Base-by-base conservation (phyloP, 1,140 invertebrate species). In the Danaus melanippus region DNA sequence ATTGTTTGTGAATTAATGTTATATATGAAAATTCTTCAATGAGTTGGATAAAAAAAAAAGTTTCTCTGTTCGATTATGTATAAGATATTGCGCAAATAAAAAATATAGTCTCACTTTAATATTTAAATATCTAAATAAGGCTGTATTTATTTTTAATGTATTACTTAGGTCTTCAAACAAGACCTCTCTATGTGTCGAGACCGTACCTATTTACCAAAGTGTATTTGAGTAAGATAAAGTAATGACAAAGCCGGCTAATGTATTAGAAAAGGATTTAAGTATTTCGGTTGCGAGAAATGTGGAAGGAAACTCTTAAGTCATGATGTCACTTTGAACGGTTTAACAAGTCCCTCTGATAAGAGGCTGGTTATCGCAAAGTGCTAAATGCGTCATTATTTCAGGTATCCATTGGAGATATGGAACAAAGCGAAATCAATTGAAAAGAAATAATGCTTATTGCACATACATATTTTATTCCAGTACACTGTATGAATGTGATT, bases 271-370 rank as follows among this genome's bases (percentile, higher is more conserved):
- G 32, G 21, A 51, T 46, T 46, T 21, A 39, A 46, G 15, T 50
- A 12, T 42, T 57, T 51, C 42, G 7, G 21, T 42, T 21, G 50
- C 42, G 46, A 50, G 46, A 50, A 58, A 49, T 47, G 45, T 40
- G 56, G 56, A 58, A 53, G 42, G 32, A 48, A 52, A 55, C 53
- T 15, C 48, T 52, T 52, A 55, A 50, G 11, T 9, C 52, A 64
- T 77, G 76, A 81, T 69, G 69, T 79, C 71, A 74, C 54, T 46
- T 62, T 69, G 71, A 76, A 55, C 64, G 63, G 74, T 67, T 71
- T 68, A 60, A 69, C 69, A 67, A 69, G 65, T 69, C 46, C 50
- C 15, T 21, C 45, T 63, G 78, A 82, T 82, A 78, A 79, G 62
- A 17, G 46, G 21, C 21, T 1, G 21, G 48, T 70, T 74, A 74